Conservation (phyloP, 53 echinoderm and acorn worm genomes). For the Zoroaster sp. region DNA sequence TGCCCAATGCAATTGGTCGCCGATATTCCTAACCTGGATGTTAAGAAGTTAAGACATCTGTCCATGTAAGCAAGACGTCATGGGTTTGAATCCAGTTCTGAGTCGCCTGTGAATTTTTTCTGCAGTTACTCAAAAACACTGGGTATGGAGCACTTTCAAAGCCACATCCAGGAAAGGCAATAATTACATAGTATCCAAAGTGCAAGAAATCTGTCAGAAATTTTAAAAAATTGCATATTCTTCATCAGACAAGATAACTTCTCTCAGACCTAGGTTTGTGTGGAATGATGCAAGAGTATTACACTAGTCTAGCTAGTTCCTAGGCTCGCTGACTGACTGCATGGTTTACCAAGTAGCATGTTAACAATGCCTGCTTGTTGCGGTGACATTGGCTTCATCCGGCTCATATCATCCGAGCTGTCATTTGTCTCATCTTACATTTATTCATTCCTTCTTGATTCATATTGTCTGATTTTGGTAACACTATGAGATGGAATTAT, state of each 20-base stretch:
- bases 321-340: conserved; percentile 11
- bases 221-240: neutral
- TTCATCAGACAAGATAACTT: neutral
- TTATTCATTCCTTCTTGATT: neutral
- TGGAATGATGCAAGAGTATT: neutral
- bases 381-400: conserved; percentile 37
- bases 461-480: neutral
- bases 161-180: too few species aligned
- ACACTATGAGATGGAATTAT: neutral
- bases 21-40: too few species aligned
- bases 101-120: too few species aligned
- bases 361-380: conserved; percentile 26
- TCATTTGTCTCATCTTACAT: neutral
- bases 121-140: too few species aligned
- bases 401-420: conserved; percentile 57
- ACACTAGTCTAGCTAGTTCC: neutral
- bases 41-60: too few species aligned
- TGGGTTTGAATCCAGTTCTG: too few species aligned
- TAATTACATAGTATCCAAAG: neutral
- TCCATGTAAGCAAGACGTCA: too few species aligned
- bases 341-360: conserved; percentile 27
- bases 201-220: neutral
- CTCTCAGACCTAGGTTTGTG: neutral
- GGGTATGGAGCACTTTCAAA: too few species aligned
- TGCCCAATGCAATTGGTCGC: too few species aligned